These are phyloP conservation scores for Prunella fulvescens DNA, from an alignment of 2,113 vertebrate species.

Conservation along the genomic window DNA sequence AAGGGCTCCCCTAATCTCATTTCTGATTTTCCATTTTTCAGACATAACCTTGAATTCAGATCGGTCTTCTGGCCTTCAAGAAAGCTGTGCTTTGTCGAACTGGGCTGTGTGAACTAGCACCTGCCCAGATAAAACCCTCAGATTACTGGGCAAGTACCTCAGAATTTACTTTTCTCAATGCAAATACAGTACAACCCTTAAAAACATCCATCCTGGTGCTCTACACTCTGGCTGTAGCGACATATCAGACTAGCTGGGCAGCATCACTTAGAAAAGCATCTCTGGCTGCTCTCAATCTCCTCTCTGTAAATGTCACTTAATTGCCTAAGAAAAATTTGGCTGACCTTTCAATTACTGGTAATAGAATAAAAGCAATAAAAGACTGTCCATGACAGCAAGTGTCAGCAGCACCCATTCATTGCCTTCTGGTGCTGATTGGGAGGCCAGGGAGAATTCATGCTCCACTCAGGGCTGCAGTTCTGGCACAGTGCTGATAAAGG, in stretches of 20 bases:
- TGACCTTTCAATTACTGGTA: conserved; percentile 54
- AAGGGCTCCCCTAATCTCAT: not conserved
- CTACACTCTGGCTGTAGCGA: not conserved
- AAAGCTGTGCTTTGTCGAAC: not conserved
- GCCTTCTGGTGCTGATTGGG: not conserved
- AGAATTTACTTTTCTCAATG: not conserved
- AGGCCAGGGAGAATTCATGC: not conserved
- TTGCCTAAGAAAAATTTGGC: conserved; percentile 44
- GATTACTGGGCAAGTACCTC: not conserved
- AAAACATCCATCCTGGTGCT: not conserved
- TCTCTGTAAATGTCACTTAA: conserved; percentile 44
- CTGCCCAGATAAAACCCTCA: not conserved
- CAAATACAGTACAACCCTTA: not conserved
- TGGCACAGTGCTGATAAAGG: not conserved
- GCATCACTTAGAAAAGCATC: not conserved
- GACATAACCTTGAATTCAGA: not conserved
- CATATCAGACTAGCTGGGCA: not conserved
- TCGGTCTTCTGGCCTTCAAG: not conserved
- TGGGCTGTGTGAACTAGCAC: not conserved
- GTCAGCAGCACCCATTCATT: not conserved
- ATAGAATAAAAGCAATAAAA: conserved; percentile 49
- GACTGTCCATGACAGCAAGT: not conserved
- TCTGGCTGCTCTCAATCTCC: not conserved
- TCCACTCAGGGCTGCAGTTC: not conserved
- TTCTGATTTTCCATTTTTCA: not conserved